Evolutionary conservation across 2,888 invertebrate genomes (phyloP).

Genomic region (Hymenopus coronatus): DNA sequence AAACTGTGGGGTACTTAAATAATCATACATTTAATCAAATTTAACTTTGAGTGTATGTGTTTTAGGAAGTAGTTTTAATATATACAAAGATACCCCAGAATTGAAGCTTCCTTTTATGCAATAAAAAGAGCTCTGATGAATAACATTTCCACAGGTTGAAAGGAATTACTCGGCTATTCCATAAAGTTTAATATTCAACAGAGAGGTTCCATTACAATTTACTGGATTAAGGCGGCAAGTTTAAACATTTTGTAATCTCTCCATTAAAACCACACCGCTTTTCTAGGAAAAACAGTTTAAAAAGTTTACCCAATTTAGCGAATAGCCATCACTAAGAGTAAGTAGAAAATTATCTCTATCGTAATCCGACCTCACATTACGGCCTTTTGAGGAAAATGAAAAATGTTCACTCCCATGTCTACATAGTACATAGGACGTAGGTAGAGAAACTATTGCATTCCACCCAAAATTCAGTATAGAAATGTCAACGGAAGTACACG

Average conservation of each 20-base stretch:
- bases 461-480: too few species aligned
- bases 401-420: too few species aligned
- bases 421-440: too few species aligned
- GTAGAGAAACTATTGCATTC: too few species aligned
- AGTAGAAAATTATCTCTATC: background rate
- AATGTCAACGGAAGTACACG: too few species aligned
- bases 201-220: too few species aligned
- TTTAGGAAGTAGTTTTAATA: background rate
- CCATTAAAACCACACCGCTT: background rate
- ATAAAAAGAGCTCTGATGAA: too few species aligned
- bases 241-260: background rate
- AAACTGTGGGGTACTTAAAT: too few species aligned
- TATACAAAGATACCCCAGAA: background rate
- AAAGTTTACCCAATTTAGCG: background rate
- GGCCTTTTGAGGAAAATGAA: background rate
- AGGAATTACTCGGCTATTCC: too few species aligned
- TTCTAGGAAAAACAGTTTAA: background rate
- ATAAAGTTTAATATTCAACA: too few species aligned
- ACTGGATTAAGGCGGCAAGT: background rate
- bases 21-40: too few species aligned
- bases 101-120: background rate
- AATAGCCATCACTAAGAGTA: background rate
- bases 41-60: background rate
- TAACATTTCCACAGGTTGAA: too few species aligned
- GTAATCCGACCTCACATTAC: background rate